Evolutionary conservation across 2,113 vertebrate genomes (phyloP), one percentile per base, ranked within the genome.

Genomic region (Perccottus glenii): DNA sequence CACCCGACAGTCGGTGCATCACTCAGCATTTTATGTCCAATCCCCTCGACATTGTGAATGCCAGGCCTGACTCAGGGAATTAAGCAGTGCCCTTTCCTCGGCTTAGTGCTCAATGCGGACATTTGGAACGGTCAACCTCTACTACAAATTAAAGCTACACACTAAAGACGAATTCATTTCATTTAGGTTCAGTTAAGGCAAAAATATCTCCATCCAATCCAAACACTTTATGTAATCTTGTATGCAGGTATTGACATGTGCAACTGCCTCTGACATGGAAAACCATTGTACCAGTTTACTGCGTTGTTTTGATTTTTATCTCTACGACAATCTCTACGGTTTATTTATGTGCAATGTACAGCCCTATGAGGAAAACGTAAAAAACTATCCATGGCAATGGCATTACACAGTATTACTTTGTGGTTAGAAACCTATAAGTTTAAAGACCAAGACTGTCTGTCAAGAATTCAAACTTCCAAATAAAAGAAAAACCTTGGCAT

Each of bases 11-110:
- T 51, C 32, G 0, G 48, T 68, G 57, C 65, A 73, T 74, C 66
- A 67, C 66, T 78, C 70, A 82, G 70, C 80, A 70, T 42, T 70
- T 78, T 69, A 50, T 9, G 12, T 40, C 6, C 27, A 51, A 38
- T 11, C 32, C 45, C 9, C 44, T 63, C 38, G 48, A 74, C 36
- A 81, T 66, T 63, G 75, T 40, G 56, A 57, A 42, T 60, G 43
- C 52, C 62, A 80, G 43, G 48, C 56, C 67, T 76, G 50, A 69
- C 59, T 70, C 58, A 70, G 61, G 52, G 38, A 73, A 73, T 72
- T 45, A 27, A 62, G 43, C 19, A 53, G 55, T 59, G 46, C 16
- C 50, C 11, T 51, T 3, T n/a, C 3, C 5, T 11, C 27, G 9
- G 44, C 53, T 75, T 32, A 75, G 40, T 19, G 36, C 60, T 38